Conservation (phyloP, 1,140 invertebrate genomes). For the Bombus terrestris region DNA sequence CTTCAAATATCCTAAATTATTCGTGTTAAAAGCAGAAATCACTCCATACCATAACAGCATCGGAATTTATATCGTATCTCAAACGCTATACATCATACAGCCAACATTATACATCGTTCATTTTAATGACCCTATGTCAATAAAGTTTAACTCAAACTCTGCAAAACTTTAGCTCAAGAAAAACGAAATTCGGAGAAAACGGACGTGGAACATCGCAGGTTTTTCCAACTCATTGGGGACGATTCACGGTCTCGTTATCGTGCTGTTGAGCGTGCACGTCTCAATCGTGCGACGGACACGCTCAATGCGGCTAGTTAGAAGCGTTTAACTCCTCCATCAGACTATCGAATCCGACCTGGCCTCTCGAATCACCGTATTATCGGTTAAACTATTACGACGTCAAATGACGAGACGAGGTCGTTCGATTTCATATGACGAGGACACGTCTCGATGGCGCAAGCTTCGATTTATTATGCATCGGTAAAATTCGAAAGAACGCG, state of each 20-base stretch:
- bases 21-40: neutral
- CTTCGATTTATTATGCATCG: conserved; percentile 18
- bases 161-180: neutral
- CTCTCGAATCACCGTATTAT: conserved; percentile 40
- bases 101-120: neutral
- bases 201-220: too few species aligned
- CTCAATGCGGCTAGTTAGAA: neutral
- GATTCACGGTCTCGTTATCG: conserved; percentile 2
- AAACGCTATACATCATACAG: neutral
- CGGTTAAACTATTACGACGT: conserved; percentile 12
- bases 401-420: conserved; percentile 20
- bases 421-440: conserved; percentile 33
- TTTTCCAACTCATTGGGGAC: neutral
- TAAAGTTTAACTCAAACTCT: neutral
- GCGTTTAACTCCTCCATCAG: neutral
- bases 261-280: neutral
- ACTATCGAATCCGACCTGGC: conserved; percentile 19
- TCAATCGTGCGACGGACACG: conserved; percentile 19
- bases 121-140: neutral
- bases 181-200: too few species aligned
- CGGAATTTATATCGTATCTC: neutral
- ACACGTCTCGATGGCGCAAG: conserved; percentile 23
- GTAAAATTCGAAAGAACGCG: conserved; percentile 5
- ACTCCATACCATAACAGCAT: neutral
- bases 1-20: neutral